Conservation (phyloP, 2,797 vertebrate genomes). For the Halcyon leucocephala region DNA sequence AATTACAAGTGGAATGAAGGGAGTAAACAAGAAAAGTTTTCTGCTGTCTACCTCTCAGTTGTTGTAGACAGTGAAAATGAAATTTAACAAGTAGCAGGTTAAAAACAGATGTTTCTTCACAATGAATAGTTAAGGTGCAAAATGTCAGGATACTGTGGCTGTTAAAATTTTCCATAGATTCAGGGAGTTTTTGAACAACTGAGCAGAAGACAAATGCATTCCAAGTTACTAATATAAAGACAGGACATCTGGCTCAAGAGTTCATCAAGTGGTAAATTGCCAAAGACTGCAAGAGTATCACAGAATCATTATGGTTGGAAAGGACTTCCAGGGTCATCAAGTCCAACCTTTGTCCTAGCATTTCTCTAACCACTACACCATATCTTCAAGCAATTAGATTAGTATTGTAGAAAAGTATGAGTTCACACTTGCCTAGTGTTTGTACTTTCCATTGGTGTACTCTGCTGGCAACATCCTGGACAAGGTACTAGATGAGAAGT, state of each 20-base stretch:
- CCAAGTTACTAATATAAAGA: not conserved
- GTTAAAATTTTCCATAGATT: not conserved
- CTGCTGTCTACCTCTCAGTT: not conserved
- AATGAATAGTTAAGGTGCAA: slow-evolving; percentile 20
- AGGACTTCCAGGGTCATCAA: too few relatives aligned
- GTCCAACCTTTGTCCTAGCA: too few relatives aligned
- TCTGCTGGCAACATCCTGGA: not conserved
- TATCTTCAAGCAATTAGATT: too few relatives aligned
- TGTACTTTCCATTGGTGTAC: not conserved
- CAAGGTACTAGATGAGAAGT: not conserved
- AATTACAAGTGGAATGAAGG: not conserved
- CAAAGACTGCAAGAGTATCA: not conserved
- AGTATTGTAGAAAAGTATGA: not conserved
- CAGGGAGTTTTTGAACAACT: not conserved
- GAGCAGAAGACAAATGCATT: not conserved
- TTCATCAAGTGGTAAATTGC: not conserved
- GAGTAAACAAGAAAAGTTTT: not conserved
- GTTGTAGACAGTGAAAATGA: not conserved
- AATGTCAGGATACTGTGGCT: not conserved
- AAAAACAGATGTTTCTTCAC: slow-evolving; percentile 31
- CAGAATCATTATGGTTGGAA: too few relatives aligned
- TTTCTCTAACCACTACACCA: too few relatives aligned
- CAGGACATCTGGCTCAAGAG: not conserved
- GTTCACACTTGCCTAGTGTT: not conserved
- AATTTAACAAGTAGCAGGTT: not conserved